Evolutionary conservation across 2,797 vertebrate genomes (phyloP).

Genomic region (Potorous gilbertii): DNA sequence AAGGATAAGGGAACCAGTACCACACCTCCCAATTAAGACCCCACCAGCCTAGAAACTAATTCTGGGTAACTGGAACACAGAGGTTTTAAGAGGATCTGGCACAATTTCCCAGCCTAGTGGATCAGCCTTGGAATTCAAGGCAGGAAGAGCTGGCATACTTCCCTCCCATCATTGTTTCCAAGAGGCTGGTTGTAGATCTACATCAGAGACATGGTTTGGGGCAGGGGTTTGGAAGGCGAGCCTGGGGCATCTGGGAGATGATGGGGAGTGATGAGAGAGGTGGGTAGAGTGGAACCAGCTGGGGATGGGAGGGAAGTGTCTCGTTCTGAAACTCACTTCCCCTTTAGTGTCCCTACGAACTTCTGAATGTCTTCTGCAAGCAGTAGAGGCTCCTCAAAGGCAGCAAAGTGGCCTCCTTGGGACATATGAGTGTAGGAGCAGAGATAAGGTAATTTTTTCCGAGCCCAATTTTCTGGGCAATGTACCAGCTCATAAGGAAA

Average conservation of each 20-base stretch:
- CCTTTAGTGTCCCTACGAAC: conserved; percentile 82
- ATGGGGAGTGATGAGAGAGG: neutral
- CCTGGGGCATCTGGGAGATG: neutral
- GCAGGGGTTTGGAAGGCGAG: neutral
- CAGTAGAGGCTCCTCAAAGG: conserved; percentile 86
- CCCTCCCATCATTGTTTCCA: neutral
- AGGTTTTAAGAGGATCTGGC: neutral
- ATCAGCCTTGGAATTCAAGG: neutral
- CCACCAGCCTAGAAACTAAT: neutral
- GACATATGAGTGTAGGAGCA: conserved; percentile 85
- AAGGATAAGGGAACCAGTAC: neutral
- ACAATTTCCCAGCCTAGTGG: neutral
- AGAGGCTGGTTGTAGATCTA: neutral
- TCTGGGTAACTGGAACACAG: neutral
- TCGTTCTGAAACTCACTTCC: conserved; percentile 50
- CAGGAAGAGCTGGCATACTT: neutral
- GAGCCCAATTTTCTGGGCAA: conserved; percentile 80
- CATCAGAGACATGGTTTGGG: neutral
- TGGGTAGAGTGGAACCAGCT: neutral
- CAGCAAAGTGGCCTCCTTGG: conserved; percentile 85
- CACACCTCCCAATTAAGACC: neutral
- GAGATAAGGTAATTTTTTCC: conserved; percentile 82
- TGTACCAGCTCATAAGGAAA: conserved; percentile 85
- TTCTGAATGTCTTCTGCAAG: conserved; percentile 85
- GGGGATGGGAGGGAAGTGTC: neutral